Evolutionary conservation across 2,888 invertebrate genomes (phyloP), one percentile per base, ranked within the genome.

Genomic region (Apantesis nais): DNA sequence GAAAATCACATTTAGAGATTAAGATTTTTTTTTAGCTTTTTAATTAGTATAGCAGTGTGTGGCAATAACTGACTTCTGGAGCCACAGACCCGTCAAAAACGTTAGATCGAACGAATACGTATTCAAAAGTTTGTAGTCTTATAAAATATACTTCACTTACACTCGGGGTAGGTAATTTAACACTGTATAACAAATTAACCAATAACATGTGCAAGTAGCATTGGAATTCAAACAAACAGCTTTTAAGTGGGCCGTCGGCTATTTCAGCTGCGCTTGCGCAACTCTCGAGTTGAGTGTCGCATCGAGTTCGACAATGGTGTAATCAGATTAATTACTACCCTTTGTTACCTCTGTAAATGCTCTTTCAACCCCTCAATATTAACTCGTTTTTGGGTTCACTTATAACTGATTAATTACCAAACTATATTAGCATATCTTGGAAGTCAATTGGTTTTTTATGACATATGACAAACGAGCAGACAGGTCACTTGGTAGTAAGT

Each of bases 211-310:
- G 75, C 80, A 80, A 82, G 84, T 83, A 82, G 77, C 83, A 66
- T 70, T 65, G 88, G 83, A 83, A 84, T 86, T 83, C 77, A 85
- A 87, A 85, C 88, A 87, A 82, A 79, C 81, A 75, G 65, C 66
- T 25, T 79, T 74, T 81, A 87, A 85, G 83, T 84, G 81, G 85
- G 87, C 75, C 84, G 82, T 37, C 79, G 78, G 74, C 80, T 83
- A 85, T 85, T 85, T 85, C 78, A 76, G 85, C 73, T 71, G 64
- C n/a, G 63, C 68, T 79, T 80, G 79, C 76, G 76, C 70, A 77
- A 79, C 71, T 70, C 70, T 69, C 74, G 71, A 73, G 71, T 65
- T 41, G 55, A 76, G 69, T 80, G 82, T 82, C 77, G 73, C 77
- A 63, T 66, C 19, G 74, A 67, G 69, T 80, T 61, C 31, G 69